phyloP scores from a whole-genome alignment of 2,888 invertebrate species.

The Hoplodrina ambigua region DNA sequence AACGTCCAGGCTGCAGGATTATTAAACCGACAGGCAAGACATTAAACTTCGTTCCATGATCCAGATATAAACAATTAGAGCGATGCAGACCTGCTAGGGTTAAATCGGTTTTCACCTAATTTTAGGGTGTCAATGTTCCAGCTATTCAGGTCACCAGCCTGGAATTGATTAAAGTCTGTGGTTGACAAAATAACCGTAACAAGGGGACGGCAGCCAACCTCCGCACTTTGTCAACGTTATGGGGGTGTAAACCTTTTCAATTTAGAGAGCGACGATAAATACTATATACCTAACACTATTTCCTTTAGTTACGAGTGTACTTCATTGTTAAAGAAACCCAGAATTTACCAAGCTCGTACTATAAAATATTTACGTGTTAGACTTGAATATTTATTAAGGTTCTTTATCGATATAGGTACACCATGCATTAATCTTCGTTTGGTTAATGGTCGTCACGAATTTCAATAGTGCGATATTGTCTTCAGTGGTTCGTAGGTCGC shows the following conservation, averaged over 20 bases:
- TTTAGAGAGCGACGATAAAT: constrained; percentile 22
- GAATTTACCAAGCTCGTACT: constrained; percentile 6
- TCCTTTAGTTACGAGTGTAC: constrained; percentile 3
- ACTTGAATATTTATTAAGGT: constrained; percentile 28
- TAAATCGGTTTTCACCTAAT: constrained; percentile 45
- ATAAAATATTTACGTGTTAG: constrained; percentile 16
- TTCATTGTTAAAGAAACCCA: constrained; percentile 9
- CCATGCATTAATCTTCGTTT: constrained; percentile 45
- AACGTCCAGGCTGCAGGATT: constrained; percentile 35
- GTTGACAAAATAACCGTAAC: constrained; percentile 53
- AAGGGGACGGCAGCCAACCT: constrained; percentile 26
- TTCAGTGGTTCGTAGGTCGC: constrained; percentile 26
- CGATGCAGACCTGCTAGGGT: constrained; percentile 34
- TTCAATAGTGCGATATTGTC: constrained; percentile 38
- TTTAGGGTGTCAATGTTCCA: constrained; percentile 15
- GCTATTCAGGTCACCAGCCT: constrained; percentile 49
- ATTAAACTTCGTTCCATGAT: constrained; percentile 53
- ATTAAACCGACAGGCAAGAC: constrained; percentile 48
- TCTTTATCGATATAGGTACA: constrained; percentile 23
- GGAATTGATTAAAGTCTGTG: constrained; percentile 60
- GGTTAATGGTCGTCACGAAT: constrained; percentile 37
- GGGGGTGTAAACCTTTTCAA: constrained; percentile 38
- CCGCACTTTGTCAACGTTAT: constrained; percentile 39
- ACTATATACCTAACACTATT: constrained; percentile 12
- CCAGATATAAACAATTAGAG: constrained; percentile 46